Conservation (phyloP, 2,888 invertebrate species). For the Apodemia zela region DNA sequence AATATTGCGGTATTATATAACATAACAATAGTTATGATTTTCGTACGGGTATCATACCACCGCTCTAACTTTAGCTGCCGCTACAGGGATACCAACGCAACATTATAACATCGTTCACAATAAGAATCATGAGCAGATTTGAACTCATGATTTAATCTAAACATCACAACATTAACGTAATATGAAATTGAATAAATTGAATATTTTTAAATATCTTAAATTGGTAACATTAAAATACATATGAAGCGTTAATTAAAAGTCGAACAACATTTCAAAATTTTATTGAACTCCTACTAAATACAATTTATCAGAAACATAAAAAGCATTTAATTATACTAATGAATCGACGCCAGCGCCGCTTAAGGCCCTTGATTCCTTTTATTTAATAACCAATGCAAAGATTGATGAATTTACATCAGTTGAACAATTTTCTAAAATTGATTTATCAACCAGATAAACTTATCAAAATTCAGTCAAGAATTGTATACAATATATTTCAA, state of each 20-base stretch:
- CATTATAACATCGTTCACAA: no score
- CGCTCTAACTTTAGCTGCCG: no score
- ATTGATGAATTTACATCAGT: background rate
- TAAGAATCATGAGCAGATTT: no score
- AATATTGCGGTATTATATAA: no score
- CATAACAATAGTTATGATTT: no score
- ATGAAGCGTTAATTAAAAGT: constrained; percentile 46
- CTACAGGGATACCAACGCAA: no score
- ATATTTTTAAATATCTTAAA: no score
- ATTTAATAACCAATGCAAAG: background rate
- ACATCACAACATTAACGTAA: no score
- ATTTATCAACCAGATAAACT: constrained; percentile 15
- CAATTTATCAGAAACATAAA: constrained; percentile 81
- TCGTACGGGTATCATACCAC: no score
- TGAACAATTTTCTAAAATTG: constrained; percentile 20
- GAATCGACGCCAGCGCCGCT: constrained; percentile 65
- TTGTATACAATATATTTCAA: background rate
- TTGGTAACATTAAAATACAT: no score
- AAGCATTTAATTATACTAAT: constrained; percentile 84
- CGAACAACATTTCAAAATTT: constrained; percentile 52
- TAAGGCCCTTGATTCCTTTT: constrained; percentile 37
- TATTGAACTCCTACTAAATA: constrained; percentile 80
- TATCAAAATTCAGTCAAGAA: background rate
- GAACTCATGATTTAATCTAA: no score
- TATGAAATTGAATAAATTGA: no score